These are phyloP conservation scores for Micrasema longulum DNA, from an alignment of 1,140 invertebrate species.

Conservation along the genomic window DNA sequence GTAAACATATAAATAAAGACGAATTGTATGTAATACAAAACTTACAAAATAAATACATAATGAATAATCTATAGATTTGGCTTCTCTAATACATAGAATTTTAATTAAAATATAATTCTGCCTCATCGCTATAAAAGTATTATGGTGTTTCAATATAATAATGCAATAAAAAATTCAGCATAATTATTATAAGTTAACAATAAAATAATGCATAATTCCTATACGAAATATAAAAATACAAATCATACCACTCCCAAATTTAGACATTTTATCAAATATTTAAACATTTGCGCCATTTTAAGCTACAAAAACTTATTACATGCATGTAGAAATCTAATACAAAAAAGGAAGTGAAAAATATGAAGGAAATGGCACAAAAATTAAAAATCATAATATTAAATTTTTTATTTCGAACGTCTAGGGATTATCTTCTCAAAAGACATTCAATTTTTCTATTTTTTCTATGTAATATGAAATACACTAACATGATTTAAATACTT, in stretches of 20 bases:
- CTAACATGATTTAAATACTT: constrained; percentile 23
- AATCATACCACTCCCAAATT: constrained; percentile 9
- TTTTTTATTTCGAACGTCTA: background rate
- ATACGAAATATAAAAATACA: constrained; percentile 24
- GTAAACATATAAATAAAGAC: constrained; percentile 19
- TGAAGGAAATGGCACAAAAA: background rate
- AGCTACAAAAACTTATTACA: background rate
- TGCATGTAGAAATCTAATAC: background rate
- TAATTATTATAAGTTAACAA: background rate
- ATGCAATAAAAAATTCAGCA: background rate
- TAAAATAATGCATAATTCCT: constrained; percentile 1
- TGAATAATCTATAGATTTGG: constrained; percentile 10
- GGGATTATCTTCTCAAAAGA: background rate
- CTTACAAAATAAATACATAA: constrained; percentile 26
- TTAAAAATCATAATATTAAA: background rate
- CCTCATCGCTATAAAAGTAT: background rate
- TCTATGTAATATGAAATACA: constrained; percentile 3
- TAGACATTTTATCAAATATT: background rate
- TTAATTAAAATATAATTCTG: background rate
- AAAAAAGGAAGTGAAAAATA: constrained; percentile 11
- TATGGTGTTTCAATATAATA: no score
- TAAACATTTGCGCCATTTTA: no score
- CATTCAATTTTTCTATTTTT: background rate
- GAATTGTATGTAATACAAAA: constrained; percentile 28
- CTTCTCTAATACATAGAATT: constrained; percentile 16